Conservation (phyloP, 2,888 invertebrate genomes). For the Caenorhabditis plicata region DNA sequence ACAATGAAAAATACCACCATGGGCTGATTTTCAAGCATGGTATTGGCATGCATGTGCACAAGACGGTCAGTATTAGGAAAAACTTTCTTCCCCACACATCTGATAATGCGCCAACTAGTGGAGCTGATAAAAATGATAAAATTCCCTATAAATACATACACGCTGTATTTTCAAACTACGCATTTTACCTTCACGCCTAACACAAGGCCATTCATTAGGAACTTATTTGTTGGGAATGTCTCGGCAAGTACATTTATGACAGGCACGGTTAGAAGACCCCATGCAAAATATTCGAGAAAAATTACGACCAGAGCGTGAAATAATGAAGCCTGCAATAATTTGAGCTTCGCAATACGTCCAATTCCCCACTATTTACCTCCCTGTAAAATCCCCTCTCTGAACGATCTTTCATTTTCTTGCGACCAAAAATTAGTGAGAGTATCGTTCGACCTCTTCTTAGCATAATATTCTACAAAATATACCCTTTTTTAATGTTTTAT, state of each 20-base stretch:
- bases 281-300: conserved; percentile 99
- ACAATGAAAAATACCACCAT: conserved; percentile 99
- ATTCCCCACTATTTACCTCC: conserved; percentile 10
- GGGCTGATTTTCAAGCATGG: conserved; percentile 98
- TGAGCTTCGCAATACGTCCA: background rate
- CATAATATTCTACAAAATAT: conserved; percentile 47
- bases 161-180: conserved; percentile 1
- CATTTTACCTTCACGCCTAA: conserved; percentile 86
- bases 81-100: conserved; percentile 98
- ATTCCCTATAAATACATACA: conserved; percentile 74
- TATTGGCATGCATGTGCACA: conserved; percentile 94
- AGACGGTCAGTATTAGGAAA: conserved; percentile 80
- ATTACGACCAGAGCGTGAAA: conserved; percentile 98
- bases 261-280: conserved; percentile 97
- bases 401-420: conserved; percentile 32
- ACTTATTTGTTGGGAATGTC: conserved; percentile 97
- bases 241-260: conserved; percentile 90
- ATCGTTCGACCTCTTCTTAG: conserved; percentile 42
- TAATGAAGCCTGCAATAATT: conserved; percentile 78
- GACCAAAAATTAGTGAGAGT: conserved; percentile 43
- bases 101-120: conserved; percentile 91
- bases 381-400: conserved; percentile 29
- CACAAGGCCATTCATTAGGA: conserved; percentile 98
- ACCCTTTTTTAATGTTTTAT: too few species aligned
- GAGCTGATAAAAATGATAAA: conserved; percentile 93